Evolutionary conservation across 2,797 vertebrate species (phyloP).

Genomic region (Scarus forsteni): DNA sequence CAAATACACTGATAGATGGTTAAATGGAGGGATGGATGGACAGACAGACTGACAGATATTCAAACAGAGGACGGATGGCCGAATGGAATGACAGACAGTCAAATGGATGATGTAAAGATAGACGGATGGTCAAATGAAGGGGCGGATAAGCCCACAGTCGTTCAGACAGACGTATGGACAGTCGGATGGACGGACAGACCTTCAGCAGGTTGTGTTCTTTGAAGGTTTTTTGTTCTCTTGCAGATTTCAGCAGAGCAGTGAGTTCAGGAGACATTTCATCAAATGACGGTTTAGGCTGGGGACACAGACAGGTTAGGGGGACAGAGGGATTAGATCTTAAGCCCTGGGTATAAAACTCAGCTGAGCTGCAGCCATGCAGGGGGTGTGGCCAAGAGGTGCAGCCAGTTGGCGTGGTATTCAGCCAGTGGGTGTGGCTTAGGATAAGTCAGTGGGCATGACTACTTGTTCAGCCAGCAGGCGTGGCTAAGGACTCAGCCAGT

Average conservation of each 20-base stretch:
- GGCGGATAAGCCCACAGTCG: background rate
- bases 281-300: conserved; percentile 90
- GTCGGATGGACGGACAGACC: conserved; percentile 31
- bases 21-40: too few relatives aligned
- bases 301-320: conserved; percentile 51
- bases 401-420: too few relatives aligned
- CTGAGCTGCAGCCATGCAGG: conserved; percentile 2
- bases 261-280: conserved; percentile 93
- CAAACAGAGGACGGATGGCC: too few relatives aligned
- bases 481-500: too few relatives aligned
- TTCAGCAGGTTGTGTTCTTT: conserved; percentile 82
- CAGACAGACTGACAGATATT: too few relatives aligned
- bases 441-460: too few relatives aligned
- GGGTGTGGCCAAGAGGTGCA: background rate
- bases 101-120: too few relatives aligned
- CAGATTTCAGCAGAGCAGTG: conserved; percentile 91
- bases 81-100: too few relatives aligned
- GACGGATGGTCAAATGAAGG: background rate
- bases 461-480: too few relatives aligned
- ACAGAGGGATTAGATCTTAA: background rate
- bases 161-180: background rate
- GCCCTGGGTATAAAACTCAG: background rate
- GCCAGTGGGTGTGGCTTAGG: too few relatives aligned
- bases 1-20: too few relatives aligned
- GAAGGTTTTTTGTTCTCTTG: conserved; percentile 88